Percentiles rank a stretch among this genome's conserved stretches.
Conservation (phyloP, 2,797 vertebrate species). For the Trichosurus vulpecula region DNA sequence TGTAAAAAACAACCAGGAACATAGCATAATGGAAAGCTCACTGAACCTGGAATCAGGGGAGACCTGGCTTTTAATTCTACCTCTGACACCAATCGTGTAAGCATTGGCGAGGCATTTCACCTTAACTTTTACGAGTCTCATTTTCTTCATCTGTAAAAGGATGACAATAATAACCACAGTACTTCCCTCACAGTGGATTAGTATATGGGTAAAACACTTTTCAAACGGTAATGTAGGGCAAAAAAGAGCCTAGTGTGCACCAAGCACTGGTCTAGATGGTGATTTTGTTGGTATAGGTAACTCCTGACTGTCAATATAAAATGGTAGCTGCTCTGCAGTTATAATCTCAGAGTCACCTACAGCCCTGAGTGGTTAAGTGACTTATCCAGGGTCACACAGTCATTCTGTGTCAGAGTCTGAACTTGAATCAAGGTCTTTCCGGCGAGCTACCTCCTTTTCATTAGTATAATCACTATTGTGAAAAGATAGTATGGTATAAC, state of each 20-base stretch:
- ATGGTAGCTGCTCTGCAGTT: not conserved
- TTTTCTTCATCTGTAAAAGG: slow-evolving; percentile 19
- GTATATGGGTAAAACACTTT: not conserved
- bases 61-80: not conserved
- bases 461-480: not conserved
- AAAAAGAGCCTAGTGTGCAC: not conserved
- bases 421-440: not conserved
- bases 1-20: not conserved
- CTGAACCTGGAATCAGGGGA: not conserved
- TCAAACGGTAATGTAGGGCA: not conserved
- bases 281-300: not conserved
- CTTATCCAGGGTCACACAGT: not conserved
- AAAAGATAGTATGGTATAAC: not conserved
- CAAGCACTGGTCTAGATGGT: not conserved
- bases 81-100: not conserved
- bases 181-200: rapidly evolving
- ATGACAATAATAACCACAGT: not conserved
- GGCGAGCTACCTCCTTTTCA: not conserved
- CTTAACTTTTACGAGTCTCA: not conserved
- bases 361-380: not conserved
- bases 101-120: not conserved
- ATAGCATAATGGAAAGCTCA: not conserved
- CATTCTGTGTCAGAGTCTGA: not conserved
- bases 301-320: not conserved
- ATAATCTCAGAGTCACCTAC: not conserved